Conservation (phyloP, 2,888 invertebrate species). For the Chymomyza caudatula region DNA sequence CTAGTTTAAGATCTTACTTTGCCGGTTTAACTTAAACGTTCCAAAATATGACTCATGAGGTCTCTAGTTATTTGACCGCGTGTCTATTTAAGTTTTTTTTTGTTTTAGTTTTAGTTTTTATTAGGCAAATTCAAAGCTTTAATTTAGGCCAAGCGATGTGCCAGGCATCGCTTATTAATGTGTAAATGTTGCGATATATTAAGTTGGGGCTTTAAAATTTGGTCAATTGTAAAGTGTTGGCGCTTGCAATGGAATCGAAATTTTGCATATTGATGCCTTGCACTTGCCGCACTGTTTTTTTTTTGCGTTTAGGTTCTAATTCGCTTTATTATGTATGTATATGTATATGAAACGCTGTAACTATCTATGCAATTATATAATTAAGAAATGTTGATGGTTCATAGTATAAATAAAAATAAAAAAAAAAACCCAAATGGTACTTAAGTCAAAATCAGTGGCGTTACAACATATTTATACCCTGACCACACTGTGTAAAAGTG, state of each 20-base stretch:
- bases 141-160: neutral
- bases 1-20: conserved; percentile 1
- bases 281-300: neutral
- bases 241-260: neutral
- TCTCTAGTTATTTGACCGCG: neutral
- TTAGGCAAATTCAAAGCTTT: neutral
- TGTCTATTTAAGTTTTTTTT: neutral
- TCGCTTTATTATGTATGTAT: too few species aligned
- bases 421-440: neutral
- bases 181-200: neutral
- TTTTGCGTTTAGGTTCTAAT: neutral
- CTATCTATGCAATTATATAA: neutral
- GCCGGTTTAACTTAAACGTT: neutral
- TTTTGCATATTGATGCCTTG: neutral
- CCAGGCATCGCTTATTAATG: neutral
- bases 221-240: neutral
- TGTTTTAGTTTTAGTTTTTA: neutral
- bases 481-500: too few species aligned
- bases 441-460: neutral
- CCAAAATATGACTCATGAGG: neutral
- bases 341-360: neutral
- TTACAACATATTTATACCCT: conserved; percentile 1
- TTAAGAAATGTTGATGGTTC: neutral
- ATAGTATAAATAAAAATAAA: neutral
- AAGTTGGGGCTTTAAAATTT: neutral